A percentile compares a stretch with the other conserved stretches of the same genome.
Conservation (phyloP, 53 echinoderm and acorn worm genomes). For the Temnopleurus reevesii region DNA sequence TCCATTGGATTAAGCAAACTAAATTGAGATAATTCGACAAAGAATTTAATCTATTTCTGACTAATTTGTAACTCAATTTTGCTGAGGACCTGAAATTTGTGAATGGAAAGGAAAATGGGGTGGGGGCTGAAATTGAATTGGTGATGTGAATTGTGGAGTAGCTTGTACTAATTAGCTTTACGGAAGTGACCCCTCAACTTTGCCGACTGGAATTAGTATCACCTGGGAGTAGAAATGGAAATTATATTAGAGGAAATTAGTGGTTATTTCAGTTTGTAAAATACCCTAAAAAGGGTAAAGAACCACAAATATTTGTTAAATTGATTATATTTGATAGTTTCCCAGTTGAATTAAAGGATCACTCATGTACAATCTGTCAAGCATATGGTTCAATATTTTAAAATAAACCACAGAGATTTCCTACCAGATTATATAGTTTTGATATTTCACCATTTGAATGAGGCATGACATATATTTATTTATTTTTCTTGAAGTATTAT, state of each 20-base stretch:
- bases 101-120: neutral
- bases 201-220: neutral
- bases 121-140: constrained; percentile 3
- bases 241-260: neutral
- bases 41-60: neutral
- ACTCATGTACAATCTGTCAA: neutral
- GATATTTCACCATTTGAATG: too few relatives aligned
- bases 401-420: too few relatives aligned
- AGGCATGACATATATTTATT: too few relatives aligned
- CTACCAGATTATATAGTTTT: too few relatives aligned
- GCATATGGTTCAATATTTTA: too few relatives aligned
- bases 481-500: too few relatives aligned
- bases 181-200: constrained; percentile 32
- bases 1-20: constrained; percentile 26
- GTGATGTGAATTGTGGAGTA: neutral
- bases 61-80: constrained; percentile 22
- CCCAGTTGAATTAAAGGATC: neutral
- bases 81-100: neutral
- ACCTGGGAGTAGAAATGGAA: neutral
- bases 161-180: neutral
- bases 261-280: neutral
- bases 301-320: neutral
- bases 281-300: neutral
- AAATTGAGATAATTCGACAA: constrained; percentile 42
- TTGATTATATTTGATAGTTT: neutral